Evolutionary conservation across 2,888 invertebrate genomes (phyloP).

Genomic region (Rotaria sp.): DNA sequence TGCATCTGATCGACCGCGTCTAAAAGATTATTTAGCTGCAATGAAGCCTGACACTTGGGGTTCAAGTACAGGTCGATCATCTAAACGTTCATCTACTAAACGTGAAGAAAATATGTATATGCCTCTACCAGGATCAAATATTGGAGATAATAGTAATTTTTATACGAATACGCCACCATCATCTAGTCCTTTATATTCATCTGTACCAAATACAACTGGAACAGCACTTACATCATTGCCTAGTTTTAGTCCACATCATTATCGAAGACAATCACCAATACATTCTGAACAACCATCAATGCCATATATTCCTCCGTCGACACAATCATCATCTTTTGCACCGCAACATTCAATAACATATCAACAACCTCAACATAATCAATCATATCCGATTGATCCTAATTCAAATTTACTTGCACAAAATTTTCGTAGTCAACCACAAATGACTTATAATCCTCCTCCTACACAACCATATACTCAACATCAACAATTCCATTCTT

Average conservation of each 20-base stretch:
- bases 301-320: background rate
- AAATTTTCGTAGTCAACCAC: background rate
- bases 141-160: slow-evolving; percentile 25
- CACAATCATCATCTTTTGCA: background rate
- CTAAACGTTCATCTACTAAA: background rate
- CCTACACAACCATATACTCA: background rate
- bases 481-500: no score
- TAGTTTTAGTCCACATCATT: slow-evolving; percentile 22
- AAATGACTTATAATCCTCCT: background rate
- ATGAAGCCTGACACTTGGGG: slow-evolving; percentile 61
- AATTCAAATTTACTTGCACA: background rate
- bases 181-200: slow-evolving; percentile 28
- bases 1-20: slow-evolving; percentile 62
- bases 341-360: background rate
- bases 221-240: slow-evolving; percentile 39
- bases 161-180: slow-evolving; percentile 33
- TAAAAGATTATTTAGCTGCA: slow-evolving; percentile 78
- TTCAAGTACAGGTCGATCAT: slow-evolving; percentile 42
- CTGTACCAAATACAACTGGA: slow-evolving; percentile 45
- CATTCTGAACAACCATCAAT: background rate
- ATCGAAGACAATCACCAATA: background rate
- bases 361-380: background rate
- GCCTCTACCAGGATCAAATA: background rate
- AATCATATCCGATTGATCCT: background rate
- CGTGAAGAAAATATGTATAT: slow-evolving; percentile 23